Percentiles rank a stretch among this genome's conserved stretches.
Evolutionary conservation across 2,113 vertebrate genomes (phyloP).

Genomic region (Phoenicopterus ruber): DNA sequence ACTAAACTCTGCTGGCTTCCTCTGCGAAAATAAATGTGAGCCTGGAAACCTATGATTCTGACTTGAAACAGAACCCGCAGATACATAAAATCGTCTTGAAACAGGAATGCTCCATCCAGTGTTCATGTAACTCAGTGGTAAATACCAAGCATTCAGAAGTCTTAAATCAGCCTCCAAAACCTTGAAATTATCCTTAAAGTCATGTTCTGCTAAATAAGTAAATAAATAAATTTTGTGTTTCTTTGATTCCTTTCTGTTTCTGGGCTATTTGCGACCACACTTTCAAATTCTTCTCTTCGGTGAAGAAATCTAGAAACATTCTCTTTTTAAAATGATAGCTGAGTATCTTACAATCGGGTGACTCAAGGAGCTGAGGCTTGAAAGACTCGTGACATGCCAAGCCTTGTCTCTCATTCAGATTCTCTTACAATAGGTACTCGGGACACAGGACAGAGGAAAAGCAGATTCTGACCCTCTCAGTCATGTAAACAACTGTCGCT

Average conservation of each 20-base stretch:
- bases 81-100: not conserved
- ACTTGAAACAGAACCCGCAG: not conserved
- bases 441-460: not conserved
- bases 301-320: not conserved
- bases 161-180: not conserved
- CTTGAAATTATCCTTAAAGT: not conserved
- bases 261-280: not conserved
- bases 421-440: not conserved
- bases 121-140: not conserved
- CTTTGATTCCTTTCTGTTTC: not conserved
- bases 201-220: not conserved
- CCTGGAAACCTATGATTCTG: not conserved
- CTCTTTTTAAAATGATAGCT: not conserved
- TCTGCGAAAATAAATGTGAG: not conserved
- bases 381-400: not conserved
- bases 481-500: not conserved
- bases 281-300: not conserved
- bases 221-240: not conserved
- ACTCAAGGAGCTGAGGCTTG: not conserved
- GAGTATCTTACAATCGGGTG: not conserved
- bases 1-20: slow-evolving; percentile 17
- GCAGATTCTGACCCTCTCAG: not conserved
- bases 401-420: not conserved
- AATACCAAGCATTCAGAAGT: not conserved
- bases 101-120: not conserved